Conservation (phyloP, 2,113 vertebrate genomes). For the Anas platyrhynchos region DNA sequence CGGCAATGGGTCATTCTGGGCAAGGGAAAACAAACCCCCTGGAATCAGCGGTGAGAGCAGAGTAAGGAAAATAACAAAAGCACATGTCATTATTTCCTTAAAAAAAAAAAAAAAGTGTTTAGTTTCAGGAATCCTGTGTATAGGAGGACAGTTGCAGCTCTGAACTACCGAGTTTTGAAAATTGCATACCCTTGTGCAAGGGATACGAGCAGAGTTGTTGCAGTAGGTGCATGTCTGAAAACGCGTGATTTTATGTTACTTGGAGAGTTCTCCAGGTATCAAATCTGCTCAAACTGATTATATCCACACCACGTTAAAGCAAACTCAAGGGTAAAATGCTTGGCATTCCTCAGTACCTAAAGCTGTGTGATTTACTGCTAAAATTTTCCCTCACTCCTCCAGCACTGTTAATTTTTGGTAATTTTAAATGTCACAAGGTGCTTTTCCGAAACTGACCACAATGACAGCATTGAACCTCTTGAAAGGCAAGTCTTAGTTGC, state of each 20-base stretch:
- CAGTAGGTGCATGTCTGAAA: background rate
- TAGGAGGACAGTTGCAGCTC: background rate
- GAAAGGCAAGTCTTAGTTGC: background rate
- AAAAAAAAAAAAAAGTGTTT: background rate
- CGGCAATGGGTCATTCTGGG: background rate
- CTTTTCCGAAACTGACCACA: background rate
- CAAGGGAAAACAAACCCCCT: constrained; percentile 39
- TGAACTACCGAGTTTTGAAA: background rate
- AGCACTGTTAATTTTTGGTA: background rate
- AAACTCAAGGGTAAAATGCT: background rate
- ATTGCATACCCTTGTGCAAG: background rate
- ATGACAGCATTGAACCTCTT: background rate
- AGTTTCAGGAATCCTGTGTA: background rate
- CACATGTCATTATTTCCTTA: constrained; percentile 25
- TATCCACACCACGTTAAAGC: background rate
- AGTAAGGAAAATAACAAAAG: constrained; percentile 14
- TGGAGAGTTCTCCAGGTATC: background rate
- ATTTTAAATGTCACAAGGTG: background rate
- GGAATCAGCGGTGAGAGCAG: constrained; percentile 27
- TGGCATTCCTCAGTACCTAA: background rate
- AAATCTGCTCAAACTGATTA: background rate
- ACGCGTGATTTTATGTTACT: background rate
- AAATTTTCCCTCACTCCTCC: background rate
- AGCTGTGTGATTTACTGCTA: background rate
- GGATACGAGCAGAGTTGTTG: background rate